Percentiles rank a stretch among this genome's conserved stretches.
These are phyloP conservation scores for Halichoeres trimaculatus DNA, from an alignment of 2,113 vertebrate genomes.

Conservation along the genomic window DNA sequence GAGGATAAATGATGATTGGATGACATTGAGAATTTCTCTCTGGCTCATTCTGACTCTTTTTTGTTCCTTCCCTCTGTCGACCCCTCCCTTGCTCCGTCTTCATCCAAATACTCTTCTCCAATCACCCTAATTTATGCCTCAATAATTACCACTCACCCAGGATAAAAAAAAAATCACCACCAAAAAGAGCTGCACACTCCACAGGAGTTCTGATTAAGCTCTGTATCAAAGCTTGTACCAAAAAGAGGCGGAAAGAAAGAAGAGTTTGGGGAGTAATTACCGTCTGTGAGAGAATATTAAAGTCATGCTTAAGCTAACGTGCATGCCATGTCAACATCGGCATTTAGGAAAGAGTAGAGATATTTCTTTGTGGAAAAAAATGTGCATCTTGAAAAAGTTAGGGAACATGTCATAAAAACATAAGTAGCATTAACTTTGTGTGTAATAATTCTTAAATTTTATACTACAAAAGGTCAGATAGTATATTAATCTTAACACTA, in stretches of 20 bases:
- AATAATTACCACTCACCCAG: conserved; percentile 82
- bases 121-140: conserved; percentile 82
- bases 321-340: conserved; percentile 35
- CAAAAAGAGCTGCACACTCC: conserved; percentile 69
- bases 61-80: conserved; percentile 45
- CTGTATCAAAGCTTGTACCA: conserved; percentile 71
- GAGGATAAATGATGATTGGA: conserved; percentile 72
- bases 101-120: conserved; percentile 67
- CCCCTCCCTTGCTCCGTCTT: conserved; percentile 55
- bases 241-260: conserved; percentile 46
- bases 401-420: conserved; percentile 1
- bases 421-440: background rate
- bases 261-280: conserved; percentile 70
- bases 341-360: conserved; percentile 3
- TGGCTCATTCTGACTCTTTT: conserved; percentile 57
- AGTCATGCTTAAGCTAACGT: conserved; percentile 55
- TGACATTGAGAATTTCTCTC: conserved; percentile 76
- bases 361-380: conserved; percentile 8
- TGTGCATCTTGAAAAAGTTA: background rate
- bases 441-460: background rate
- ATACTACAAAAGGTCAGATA: background rate
- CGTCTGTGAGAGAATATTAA: conserved; percentile 70
- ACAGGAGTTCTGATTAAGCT: conserved; percentile 79
- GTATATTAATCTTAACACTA: background rate
- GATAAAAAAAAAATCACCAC: conserved; percentile 73